These are phyloP conservation scores for Spodoptera littoralis DNA, from an alignment of 2,888 invertebrate genomes.

Conservation along the genomic window DNA sequence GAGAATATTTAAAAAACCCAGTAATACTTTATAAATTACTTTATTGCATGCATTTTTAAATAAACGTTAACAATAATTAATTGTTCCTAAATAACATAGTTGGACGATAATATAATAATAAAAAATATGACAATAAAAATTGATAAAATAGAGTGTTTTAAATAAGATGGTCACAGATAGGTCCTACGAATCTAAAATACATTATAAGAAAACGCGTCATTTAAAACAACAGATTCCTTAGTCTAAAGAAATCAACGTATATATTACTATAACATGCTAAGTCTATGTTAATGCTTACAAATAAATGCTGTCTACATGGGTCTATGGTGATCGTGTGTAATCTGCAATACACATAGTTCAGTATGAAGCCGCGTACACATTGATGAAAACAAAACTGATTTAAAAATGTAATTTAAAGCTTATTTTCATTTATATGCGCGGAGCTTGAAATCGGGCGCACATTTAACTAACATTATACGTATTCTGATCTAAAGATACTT, in stretches of 20 bases:
- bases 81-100: slow-evolving; percentile 74
- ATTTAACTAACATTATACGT: background rate
- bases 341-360: slow-evolving; percentile 33
- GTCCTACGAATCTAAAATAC: slow-evolving; percentile 53
- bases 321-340: slow-evolving; percentile 57
- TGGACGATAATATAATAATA: slow-evolving; percentile 71
- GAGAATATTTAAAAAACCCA: too few relatives aligned
- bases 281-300: slow-evolving; percentile 85
- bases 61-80: slow-evolving; percentile 78
- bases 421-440: slow-evolving; percentile 13
- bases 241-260: slow-evolving; percentile 87
- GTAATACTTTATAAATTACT: too few relatives aligned
- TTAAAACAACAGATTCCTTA: slow-evolving; percentile 81
- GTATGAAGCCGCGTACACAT: slow-evolving; percentile 15
- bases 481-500: too few relatives aligned
- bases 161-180: slow-evolving; percentile 56
- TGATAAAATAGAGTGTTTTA: slow-evolving; percentile 54
- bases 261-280: slow-evolving; percentile 87
- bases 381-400: background rate
- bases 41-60: slow-evolving; percentile 86
- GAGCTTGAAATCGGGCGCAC: slow-evolving; percentile 36
- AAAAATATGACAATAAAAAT: slow-evolving; percentile 58
- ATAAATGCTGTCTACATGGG: slow-evolving; percentile 85
- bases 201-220: slow-evolving; percentile 71
- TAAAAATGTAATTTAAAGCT: slow-evolving; percentile 15